phyloP scores from a whole-genome alignment of 2,113 vertebrate species.

The Ia io region DNA sequence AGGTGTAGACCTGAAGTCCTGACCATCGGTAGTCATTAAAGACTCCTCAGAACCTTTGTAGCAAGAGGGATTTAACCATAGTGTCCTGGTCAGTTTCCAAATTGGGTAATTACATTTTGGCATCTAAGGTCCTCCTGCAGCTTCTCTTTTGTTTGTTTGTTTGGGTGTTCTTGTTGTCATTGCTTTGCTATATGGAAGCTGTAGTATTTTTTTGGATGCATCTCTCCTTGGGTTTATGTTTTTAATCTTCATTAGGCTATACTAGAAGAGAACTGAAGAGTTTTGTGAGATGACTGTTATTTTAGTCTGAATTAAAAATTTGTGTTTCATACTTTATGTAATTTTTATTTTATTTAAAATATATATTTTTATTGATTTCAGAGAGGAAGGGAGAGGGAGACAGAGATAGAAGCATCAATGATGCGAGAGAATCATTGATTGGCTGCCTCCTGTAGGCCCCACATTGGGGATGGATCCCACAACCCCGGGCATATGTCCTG shows the following conservation, averaged over 20 bases:
- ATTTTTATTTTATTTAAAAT: neutral
- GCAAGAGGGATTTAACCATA: conserved; percentile 30
- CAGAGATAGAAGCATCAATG: too few species aligned
- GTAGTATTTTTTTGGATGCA: neutral
- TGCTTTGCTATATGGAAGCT: neutral
- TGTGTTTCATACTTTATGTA: neutral
- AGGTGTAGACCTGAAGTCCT: conserved; percentile 38
- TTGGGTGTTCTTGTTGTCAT: conserved; percentile 6
- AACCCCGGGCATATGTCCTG: too few species aligned
- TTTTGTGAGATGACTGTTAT: neutral
- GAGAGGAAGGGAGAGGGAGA: too few species aligned
- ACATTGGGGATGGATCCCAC: too few species aligned
- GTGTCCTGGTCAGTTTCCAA: conserved; percentile 58
- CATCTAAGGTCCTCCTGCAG: conserved; percentile 6
- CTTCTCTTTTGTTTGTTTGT: conserved; percentile 59
- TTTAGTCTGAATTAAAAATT: neutral
- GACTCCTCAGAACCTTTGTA: conserved; percentile 1
- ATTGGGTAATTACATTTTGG: conserved; percentile 38
- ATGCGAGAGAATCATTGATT: too few species aligned
- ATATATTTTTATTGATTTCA: too few species aligned
- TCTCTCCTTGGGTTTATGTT: neutral
- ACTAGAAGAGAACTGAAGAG: neutral
- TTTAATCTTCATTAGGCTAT: neutral
- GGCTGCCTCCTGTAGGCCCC: too few species aligned
- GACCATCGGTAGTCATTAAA: neutral